Conservation (phyloP, 2,888 invertebrate genomes). For the Strigamia crassipes region DNA sequence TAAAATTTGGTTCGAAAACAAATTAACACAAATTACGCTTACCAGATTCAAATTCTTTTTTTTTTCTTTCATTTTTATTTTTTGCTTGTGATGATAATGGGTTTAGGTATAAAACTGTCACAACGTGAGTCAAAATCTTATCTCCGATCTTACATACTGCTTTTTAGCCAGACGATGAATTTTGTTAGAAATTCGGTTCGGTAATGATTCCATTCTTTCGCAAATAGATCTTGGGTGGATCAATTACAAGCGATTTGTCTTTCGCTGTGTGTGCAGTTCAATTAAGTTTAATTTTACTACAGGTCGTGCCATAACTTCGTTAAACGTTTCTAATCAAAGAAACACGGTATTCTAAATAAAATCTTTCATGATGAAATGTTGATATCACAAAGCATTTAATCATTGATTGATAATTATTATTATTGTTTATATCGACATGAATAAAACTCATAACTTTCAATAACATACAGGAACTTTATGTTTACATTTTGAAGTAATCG, state of each 20-base stretch:
- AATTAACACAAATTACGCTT: background rate
- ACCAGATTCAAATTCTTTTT: too few species aligned
- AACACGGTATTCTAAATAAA: background rate
- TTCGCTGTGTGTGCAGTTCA: background rate
- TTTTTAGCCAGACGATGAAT: background rate
- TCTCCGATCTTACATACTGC: background rate
- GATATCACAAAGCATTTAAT: too few species aligned
- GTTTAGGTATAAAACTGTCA: too few species aligned
- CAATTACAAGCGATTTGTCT: constrained; percentile 17
- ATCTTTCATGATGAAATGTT: too few species aligned
- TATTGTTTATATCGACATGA: too few species aligned
- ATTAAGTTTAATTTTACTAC: constrained; percentile 9
- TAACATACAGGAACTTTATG: too few species aligned
- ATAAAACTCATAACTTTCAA: too few species aligned
- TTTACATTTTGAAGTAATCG: too few species aligned
- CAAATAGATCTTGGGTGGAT: background rate
- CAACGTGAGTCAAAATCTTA: background rate
- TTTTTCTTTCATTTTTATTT: too few species aligned
- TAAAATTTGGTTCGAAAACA: background rate
- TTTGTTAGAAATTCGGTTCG: background rate
- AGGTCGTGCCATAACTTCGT: background rate
- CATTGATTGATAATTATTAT: too few species aligned
- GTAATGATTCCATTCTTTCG: background rate
- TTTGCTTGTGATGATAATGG: too few species aligned
- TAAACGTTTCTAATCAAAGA: background rate